These are phyloP conservation scores for Trididemnum miniatum DNA, from an alignment of 23 tunicate genomes.

Conservation along the genomic window DNA sequence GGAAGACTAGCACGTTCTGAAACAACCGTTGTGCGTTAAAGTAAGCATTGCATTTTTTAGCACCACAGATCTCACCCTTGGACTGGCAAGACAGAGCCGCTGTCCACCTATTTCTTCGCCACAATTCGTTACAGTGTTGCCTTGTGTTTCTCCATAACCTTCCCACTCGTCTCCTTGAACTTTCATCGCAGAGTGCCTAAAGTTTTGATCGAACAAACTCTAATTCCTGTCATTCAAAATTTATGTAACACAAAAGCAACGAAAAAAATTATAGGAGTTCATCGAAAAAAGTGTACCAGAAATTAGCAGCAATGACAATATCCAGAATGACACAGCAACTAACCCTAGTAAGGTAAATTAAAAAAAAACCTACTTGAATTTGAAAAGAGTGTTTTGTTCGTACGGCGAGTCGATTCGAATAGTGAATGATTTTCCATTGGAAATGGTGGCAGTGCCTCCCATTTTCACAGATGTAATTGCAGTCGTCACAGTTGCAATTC, in stretches of 20 bases:
- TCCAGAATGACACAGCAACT: too few relatives aligned
- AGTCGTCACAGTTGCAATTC: slow-evolving; percentile 70
- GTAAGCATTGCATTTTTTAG: background rate
- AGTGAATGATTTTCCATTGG: slow-evolving; percentile 35
- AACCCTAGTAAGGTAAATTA: background rate
- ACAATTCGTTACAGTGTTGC: slow-evolving; percentile 19
- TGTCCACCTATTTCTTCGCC: slow-evolving; percentile 64
- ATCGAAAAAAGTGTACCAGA: background rate
- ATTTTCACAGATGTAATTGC: slow-evolving; percentile 57
- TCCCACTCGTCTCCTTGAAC: slow-evolving; percentile 42
- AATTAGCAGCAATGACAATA: background rate
- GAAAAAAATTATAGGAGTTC: background rate
- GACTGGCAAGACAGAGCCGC: slow-evolving; percentile 38
- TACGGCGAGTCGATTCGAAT: slow-evolving; percentile 66
- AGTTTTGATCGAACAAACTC: too few relatives aligned
- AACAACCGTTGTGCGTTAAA: background rate
- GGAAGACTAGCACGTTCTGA: slow-evolving; percentile 1
- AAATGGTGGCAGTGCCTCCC: slow-evolving; percentile 44
- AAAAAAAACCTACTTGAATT: slow-evolving; percentile 49
- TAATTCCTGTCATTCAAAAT: too few relatives aligned
- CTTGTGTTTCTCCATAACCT: background rate
- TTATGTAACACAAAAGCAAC: too few relatives aligned
- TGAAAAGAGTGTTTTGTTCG: slow-evolving; percentile 60
- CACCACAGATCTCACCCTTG: background rate
- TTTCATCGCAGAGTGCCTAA: slow-evolving; percentile 76